Conservation (phyloP, 2,888 invertebrate genomes). For the Perizoma affinitatum region DNA sequence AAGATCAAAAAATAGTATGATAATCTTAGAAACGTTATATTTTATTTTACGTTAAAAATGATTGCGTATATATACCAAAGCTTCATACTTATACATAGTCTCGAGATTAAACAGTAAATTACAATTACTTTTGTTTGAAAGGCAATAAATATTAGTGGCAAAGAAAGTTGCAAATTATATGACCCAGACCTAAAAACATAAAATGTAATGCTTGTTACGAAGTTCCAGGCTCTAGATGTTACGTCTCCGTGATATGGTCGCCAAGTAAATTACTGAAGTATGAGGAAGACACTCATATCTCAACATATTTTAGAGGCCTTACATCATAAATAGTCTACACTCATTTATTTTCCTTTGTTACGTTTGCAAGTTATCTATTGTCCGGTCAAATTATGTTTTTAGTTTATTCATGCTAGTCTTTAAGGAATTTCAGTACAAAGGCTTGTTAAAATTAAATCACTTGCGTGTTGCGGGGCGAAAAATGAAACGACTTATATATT, state of each 20-base stretch:
- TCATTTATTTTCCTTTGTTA: conserved; percentile 25
- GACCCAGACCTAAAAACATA: not conserved
- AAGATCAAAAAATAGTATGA: too few species aligned
- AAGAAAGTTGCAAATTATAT: not conserved
- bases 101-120: too few species aligned
- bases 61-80: too few species aligned
- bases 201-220: not conserved
- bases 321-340: conserved; percentile 25
- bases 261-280: not conserved
- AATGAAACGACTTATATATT: conserved; percentile 7
- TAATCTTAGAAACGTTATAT: too few species aligned
- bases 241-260: not conserved
- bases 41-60: too few species aligned
- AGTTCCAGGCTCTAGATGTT: not conserved
- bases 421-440: conserved; percentile 6
- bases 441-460: conserved; percentile 22
- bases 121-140: too few species aligned
- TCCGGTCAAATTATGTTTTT: conserved; percentile 28
- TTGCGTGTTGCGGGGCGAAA: not conserved
- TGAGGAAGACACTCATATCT: conserved; percentile 19
- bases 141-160: too few species aligned
- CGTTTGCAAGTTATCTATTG: conserved; percentile 25
- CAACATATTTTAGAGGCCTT: conserved; percentile 14
- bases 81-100: too few species aligned
- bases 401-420: conserved; percentile 28